Conservation (phyloP, 2,888 invertebrate genomes). For the Leptodirus hochenwartii region DNA sequence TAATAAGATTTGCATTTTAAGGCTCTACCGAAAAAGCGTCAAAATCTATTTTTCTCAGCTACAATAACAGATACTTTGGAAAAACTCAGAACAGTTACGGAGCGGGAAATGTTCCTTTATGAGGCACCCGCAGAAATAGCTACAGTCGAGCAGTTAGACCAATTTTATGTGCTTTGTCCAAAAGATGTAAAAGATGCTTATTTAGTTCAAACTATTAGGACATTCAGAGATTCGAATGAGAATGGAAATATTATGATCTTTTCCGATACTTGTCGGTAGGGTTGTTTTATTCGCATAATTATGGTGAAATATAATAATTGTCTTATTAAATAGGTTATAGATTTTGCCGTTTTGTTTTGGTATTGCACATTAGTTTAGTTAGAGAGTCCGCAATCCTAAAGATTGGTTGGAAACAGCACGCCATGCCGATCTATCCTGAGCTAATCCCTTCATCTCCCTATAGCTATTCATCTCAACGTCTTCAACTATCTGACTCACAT, state of each 20-base stretch:
- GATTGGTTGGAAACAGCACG: too few species aligned
- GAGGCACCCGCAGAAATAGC: slow-evolving; percentile 54
- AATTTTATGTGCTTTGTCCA: slow-evolving; percentile 81
- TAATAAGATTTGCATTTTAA: too few species aligned
- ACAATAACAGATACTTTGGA: slow-evolving; percentile 76
- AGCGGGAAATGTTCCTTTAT: slow-evolving; percentile 38
- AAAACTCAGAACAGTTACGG: slow-evolving; percentile 42
- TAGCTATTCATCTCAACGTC: too few species aligned
- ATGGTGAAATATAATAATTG: too few species aligned
- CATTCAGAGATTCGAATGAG: slow-evolving; percentile 52
- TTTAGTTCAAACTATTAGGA: slow-evolving; percentile 62
- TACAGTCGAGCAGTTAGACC: slow-evolving; percentile 79
- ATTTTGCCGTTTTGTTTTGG: too few species aligned
- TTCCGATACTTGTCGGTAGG: slow-evolving; percentile 87
- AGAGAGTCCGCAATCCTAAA: too few species aligned
- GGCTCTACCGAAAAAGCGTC: slow-evolving; percentile 56
- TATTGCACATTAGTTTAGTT: too few species aligned
- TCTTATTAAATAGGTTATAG: too few species aligned
- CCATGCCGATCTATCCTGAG: too few species aligned
- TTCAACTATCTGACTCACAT: too few species aligned
- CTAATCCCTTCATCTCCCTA: too few species aligned
- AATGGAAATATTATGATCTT: slow-evolving; percentile 84
- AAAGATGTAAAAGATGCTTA: slow-evolving; percentile 85
- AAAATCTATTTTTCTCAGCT: slow-evolving; percentile 86
- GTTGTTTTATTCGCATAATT: too few species aligned